Evolutionary conservation across 2,797 vertebrate species (phyloP).

Genomic region (Helarctos malayanus): DNA sequence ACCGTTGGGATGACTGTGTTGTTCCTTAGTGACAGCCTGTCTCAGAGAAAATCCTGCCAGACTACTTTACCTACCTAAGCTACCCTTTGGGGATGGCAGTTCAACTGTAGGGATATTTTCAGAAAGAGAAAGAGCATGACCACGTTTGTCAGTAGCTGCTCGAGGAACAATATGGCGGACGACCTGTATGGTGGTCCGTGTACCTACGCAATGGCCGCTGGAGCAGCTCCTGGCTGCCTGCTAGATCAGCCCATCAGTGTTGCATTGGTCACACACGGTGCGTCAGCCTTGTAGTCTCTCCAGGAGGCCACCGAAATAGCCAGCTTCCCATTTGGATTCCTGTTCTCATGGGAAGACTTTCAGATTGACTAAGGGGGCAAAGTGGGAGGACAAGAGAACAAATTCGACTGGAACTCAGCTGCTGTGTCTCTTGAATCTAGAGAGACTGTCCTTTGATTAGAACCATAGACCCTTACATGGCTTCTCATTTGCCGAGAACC

Average conservation of each 20-base stretch:
- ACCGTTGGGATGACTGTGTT: background rate
- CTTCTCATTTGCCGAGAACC: background rate
- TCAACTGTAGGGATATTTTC: background rate
- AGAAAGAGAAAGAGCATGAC: background rate
- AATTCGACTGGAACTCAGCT: background rate
- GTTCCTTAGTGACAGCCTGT: background rate
- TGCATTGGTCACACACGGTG: accelerated
- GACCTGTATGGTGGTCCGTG: background rate
- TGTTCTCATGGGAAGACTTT: background rate
- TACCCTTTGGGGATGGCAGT: background rate
- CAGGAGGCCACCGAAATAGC: background rate
- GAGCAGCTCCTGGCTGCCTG: background rate
- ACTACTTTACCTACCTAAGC: background rate
- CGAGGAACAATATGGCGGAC: background rate
- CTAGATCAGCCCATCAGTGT: background rate
- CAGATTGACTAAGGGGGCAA: background rate
- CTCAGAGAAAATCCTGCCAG: background rate
- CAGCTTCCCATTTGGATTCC: background rate
- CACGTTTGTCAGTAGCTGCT: background rate
- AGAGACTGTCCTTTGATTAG: background rate
- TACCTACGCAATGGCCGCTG: background rate
- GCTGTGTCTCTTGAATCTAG: background rate
- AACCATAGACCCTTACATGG: background rate
- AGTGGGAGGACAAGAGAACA: background rate
- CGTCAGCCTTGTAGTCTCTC: background rate